phyloP scores from a whole-genome alignment of 2,797 vertebrate species.

The Sphenopsis melanotis region DNA sequence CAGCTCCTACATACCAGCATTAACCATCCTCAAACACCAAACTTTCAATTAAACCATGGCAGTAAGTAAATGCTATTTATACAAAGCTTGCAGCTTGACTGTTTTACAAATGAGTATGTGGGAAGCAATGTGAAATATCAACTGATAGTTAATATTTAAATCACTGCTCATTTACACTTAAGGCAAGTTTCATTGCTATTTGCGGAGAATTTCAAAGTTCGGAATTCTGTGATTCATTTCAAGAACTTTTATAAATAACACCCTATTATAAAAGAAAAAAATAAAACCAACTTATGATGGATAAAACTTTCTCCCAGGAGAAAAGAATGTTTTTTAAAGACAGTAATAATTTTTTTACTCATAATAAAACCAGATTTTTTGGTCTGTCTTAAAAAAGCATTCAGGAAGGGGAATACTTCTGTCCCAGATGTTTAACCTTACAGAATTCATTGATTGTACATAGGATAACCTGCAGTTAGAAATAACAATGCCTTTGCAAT shows the following conservation, averaged over 20 bases:
- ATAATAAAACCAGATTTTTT: neutral
- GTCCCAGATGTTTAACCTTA: neutral
- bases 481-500: neutral
- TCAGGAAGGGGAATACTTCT: neutral
- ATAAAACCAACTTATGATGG: neutral
- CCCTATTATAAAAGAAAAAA: neutral
- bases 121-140: constrained; percentile 26
- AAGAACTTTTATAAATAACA: constrained; percentile 2
- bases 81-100: neutral
- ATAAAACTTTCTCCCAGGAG: neutral
- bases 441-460: neutral
- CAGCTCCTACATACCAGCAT: fast-evolving
- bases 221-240: neutral
- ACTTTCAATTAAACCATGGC: neutral
- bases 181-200: neutral
- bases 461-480: neutral
- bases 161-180: neutral
- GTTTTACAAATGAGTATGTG: constrained; percentile 3
- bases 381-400: neutral
- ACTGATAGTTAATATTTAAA: constrained; percentile 39
- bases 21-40: neutral
- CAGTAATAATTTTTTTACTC: neutral
- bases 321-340: neutral
- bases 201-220: constrained; percentile 5
- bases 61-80: constrained; percentile 25